Percentiles rank a stretch among this genome's conserved stretches.
These are phyloP conservation scores for Melolontha melolontha DNA, from an alignment of 2,888 invertebrate genomes.

Conservation along the genomic window DNA sequence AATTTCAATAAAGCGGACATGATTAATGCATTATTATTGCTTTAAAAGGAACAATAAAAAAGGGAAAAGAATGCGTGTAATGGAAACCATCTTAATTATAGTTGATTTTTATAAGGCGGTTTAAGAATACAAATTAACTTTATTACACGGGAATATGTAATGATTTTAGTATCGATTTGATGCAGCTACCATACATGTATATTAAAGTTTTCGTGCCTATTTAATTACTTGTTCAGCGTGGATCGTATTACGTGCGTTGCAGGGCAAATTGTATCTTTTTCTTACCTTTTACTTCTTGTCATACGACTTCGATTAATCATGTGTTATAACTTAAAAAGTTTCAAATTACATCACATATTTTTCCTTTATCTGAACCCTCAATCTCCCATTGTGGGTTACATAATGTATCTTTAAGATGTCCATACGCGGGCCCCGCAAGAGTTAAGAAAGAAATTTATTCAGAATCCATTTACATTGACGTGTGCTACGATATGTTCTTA, in stretches of 20 bases:
- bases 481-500: too few species aligned
- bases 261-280: slow-evolving; percentile 8
- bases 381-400: slow-evolving; percentile 27
- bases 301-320: slow-evolving; percentile 40
- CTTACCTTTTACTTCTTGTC: slow-evolving; percentile 7
- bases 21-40: slow-evolving; percentile 59
- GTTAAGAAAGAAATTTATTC: too few species aligned
- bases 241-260: slow-evolving; percentile 30
- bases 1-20: slow-evolving; percentile 63
- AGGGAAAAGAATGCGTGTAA: slow-evolving; percentile 39
- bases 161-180: slow-evolving; percentile 28
- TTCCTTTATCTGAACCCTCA: slow-evolving; percentile 29
- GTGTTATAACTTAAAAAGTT: slow-evolving; percentile 37
- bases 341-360: slow-evolving; percentile 38
- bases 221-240: slow-evolving; percentile 29
- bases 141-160: slow-evolving; percentile 32
- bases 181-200: slow-evolving; percentile 13
- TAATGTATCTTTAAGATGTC: slow-evolving; percentile 18
- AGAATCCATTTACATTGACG: too few species aligned
- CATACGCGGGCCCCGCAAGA: too few species aligned
- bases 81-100: slow-evolving; percentile 48
- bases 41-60: slow-evolving; percentile 17
- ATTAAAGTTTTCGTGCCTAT: slow-evolving; percentile 22
- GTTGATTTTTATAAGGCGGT: slow-evolving; percentile 47
- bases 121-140: slow-evolving; percentile 36